Evolutionary conservation across 2,113 vertebrate genomes (phyloP).

Genomic region (Tor tambroides): DNA sequence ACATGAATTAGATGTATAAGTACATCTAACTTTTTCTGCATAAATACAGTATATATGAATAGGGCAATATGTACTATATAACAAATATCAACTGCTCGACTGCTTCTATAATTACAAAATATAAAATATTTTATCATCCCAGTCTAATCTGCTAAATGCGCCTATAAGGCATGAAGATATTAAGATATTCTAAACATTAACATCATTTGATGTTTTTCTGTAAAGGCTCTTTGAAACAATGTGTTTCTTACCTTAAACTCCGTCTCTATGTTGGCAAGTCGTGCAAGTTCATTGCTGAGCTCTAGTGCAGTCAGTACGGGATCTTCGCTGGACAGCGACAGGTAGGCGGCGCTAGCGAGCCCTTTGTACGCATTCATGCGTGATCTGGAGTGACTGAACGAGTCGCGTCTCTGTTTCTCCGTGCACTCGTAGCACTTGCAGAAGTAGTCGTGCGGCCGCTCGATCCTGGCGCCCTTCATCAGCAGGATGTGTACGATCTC

Average conservation of each 20-base stretch:
- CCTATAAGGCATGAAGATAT: background rate
- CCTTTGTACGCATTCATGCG: constrained; percentile 98
- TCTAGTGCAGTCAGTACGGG: constrained; percentile 93
- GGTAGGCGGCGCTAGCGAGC: constrained; percentile 92
- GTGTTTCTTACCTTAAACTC: constrained; percentile 91
- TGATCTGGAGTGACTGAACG: constrained; percentile 95
- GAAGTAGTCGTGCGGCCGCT: constrained; percentile 95
- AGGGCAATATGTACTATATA: background rate
- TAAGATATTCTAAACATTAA: background rate
- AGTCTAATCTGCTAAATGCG: background rate
- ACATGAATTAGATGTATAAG: too few relatives aligned
- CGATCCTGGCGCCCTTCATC: constrained; percentile 90
- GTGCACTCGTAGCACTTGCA: constrained; percentile 91
- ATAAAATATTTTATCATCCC: background rate
- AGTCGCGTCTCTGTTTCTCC: constrained; percentile 90
- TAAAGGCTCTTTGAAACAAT: background rate
- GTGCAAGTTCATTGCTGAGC: constrained; percentile 95
- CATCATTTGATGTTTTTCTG: background rate
- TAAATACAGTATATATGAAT: background rate
- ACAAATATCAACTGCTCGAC: background rate
- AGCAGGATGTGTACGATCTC: constrained; percentile 96
- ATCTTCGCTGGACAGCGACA: constrained; percentile 95
- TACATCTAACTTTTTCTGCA: background rate
- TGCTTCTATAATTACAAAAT: background rate
- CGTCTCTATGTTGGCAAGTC: constrained; percentile 97